Conservation (phyloP, 2,888 invertebrate genomes). For the Nomada goodeniana region DNA sequence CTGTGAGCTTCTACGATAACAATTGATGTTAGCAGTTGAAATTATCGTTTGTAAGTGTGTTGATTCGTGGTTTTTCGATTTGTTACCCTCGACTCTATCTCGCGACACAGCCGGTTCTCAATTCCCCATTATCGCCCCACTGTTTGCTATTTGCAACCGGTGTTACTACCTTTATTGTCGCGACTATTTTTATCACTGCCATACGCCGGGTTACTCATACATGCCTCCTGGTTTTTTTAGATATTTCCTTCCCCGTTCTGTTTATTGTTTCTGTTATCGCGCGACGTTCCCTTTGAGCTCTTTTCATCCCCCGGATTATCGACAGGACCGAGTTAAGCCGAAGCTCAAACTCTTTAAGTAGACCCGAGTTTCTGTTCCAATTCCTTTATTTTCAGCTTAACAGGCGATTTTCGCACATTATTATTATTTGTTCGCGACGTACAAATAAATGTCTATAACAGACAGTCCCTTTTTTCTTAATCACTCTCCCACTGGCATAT, state of each 20-base stretch:
- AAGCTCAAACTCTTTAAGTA: not conserved
- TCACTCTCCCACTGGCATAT: too few species aligned
- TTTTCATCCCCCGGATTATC: not conserved
- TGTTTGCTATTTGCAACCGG: slow-evolving; percentile 13
- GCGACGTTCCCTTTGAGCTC: not conserved
- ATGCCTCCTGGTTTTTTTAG: not conserved
- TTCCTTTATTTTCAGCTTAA: not conserved
- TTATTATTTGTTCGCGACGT: not conserved
- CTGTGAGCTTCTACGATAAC: not conserved
- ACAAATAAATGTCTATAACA: not conserved
- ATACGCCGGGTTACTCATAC: not conserved
- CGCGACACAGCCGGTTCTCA: not conserved
- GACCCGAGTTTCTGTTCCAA: not conserved
- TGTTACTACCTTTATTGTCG: not conserved
- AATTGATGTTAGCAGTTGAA: not conserved
- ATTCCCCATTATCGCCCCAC: not conserved
- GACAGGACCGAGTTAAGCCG: not conserved
- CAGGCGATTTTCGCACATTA: not conserved
- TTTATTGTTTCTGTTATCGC: slow-evolving; percentile 1
- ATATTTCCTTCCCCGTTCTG: not conserved
- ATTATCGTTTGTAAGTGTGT: not conserved
- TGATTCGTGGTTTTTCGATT: not conserved
- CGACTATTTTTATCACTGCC: not conserved
- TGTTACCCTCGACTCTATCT: not conserved
- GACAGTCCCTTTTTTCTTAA: too few species aligned